Conservation (phyloP, 2,888 invertebrate species). For the Pheosia tremula region DNA sequence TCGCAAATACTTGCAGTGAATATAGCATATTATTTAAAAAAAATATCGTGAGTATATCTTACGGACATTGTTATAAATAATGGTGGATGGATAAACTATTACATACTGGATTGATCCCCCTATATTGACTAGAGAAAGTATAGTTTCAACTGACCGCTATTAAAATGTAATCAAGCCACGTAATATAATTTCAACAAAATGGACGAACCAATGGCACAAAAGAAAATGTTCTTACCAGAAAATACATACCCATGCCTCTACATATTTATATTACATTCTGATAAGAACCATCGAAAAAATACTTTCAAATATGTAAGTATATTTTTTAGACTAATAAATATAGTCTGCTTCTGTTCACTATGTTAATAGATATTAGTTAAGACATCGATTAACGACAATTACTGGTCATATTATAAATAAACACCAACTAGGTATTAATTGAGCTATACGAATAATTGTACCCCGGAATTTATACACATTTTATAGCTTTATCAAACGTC, state of each 20-base stretch:
- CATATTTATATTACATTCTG: background rate
- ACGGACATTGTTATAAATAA: background rate
- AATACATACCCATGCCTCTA: background rate
- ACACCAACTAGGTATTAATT: no score
- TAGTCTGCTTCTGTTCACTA: background rate
- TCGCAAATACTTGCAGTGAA: no score
- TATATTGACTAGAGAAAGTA: background rate
- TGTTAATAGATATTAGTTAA: no score
- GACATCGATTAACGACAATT: no score
- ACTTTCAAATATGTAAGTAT: background rate
- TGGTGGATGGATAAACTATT: background rate
- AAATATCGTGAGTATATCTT: background rate
- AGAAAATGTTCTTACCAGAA: background rate
- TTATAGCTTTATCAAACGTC: no score
- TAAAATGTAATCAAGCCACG: no score
- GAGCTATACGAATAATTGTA: no score
- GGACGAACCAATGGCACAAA: no score
- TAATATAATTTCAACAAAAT: no score
- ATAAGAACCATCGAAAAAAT: background rate
- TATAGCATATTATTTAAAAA: background rate
- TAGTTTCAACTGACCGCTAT: background rate
- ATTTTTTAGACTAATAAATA: background rate
- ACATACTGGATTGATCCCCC: background rate
- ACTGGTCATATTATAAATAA: no score
- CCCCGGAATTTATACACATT: no score